A percentile compares a stretch with the other conserved stretches of the same genome.
phyloP scores from a whole-genome alignment of 2,888 invertebrate species.

The Cheilosia scutellata region DNA sequence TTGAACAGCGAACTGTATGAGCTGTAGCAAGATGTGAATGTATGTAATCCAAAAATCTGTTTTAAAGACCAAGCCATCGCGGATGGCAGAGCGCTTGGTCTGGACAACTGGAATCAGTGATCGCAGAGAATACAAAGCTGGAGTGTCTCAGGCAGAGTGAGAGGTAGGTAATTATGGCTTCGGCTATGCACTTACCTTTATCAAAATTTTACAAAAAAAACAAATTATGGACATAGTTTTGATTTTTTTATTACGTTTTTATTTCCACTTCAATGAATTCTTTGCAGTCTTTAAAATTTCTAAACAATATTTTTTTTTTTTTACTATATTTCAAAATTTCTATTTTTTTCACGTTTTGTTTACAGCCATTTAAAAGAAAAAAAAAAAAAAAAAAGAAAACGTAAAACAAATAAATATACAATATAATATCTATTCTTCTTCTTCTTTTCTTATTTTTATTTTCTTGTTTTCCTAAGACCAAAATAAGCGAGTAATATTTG shows the following conservation, averaged over 20 bases:
- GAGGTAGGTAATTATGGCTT: too few species aligned
- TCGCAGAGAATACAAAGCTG: too few species aligned
- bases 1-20: too few species aligned
- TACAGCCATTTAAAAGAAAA: slow-evolving; percentile 72
- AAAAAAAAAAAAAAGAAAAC: slow-evolving; percentile 45
- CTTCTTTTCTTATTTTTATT: slow-evolving; percentile 20
- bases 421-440: slow-evolving; percentile 29
- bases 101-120: too few species aligned
- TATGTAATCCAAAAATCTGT: too few species aligned
- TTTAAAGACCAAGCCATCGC: too few species aligned
- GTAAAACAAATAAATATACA: slow-evolving; percentile 31
- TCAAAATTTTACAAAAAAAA: not conserved
- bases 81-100: too few species aligned
- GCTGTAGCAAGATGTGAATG: too few species aligned
- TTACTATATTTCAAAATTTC: slow-evolving; percentile 76
- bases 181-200: too few species aligned
- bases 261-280: slow-evolving; percentile 83
- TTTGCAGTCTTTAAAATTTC: slow-evolving; percentile 84
- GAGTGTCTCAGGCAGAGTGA: too few species aligned
- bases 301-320: slow-evolving; percentile 80
- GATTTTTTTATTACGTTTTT: slow-evolving; percentile 76
- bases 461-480: slow-evolving; percentile 58
- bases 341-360: slow-evolving; percentile 68
- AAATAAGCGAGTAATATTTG: slow-evolving; percentile 75
- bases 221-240: not conserved